Evolutionary conservation across 2,797 vertebrate species (phyloP), one percentile per base, ranked within the genome.

Genomic region (Paratrypauchen microcephalus): DNA sequence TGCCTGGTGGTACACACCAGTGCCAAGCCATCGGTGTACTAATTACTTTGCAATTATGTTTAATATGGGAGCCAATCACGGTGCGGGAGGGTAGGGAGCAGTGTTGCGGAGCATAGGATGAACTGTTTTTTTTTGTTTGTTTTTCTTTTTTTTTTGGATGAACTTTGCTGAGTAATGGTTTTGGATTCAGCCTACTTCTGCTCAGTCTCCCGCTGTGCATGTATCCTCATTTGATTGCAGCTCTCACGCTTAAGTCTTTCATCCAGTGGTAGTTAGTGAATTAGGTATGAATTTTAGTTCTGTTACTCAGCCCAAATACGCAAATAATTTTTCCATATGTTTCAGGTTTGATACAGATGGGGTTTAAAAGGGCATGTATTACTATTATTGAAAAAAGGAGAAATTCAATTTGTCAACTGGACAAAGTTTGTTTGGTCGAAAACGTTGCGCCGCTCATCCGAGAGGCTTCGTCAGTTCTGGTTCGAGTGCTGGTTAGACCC

Each of bases 41-140:
- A 94, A 94, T 94, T 94, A 94, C 91, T 92, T 93, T 90, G 92
- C 92, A 94, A 94, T 94, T 93, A 94, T 89, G 87, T 92, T 92
- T 93, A 94, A 93, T 94, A 94, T 90, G 89, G 86, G 92, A 94
- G 91, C 89, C 84, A 89, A 89, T 92, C 91, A 89, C 82, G 82
- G 80, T 85, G 48, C 84, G 83, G 88, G 84, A 72, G 86, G 86
- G 88, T 85, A 72, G 86, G 86, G 82, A 85, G 84, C 81, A 84
- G 79, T 74, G 30, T 65, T 16, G 73, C 66, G 69, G 79, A 78
- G 62, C 73, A 39, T 60, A 78, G 78, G 39, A 24, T 36, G 28
- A 63, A 6, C 26, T n/a, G 30, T 5, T 57, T 19, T 61, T 12
- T 24, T 39, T 11, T 28, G n/a, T 8, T 9, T 65, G 2, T 68